A percentile compares a stretch with the other conserved stretches of the same genome.
phyloP scores from a whole-genome alignment of 2,888 invertebrate genomes.

The Andricus curvator region DNA sequence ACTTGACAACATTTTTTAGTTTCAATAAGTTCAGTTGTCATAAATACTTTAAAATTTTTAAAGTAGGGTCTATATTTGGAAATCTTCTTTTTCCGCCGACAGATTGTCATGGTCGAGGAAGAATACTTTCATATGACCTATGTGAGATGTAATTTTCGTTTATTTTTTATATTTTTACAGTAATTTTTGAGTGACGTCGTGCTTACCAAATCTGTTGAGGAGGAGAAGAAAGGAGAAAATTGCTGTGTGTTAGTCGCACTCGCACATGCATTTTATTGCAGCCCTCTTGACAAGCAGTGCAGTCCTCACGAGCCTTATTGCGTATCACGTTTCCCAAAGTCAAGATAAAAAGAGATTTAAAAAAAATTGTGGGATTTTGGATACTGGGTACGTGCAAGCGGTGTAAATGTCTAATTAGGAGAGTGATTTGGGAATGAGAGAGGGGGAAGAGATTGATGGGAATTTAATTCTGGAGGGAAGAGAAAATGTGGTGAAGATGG shows the following conservation, averaged over 20 bases:
- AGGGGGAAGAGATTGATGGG: not conserved
- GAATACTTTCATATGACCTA: not conserved
- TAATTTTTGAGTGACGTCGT: not conserved
- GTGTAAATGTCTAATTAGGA: slow-evolving; percentile 4
- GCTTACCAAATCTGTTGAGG: not conserved
- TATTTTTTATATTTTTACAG: not conserved
- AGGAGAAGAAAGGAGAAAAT: not conserved
- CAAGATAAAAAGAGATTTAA: not conserved
- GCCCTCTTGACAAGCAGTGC: slow-evolving; percentile 29
- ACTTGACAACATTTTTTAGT: too few species aligned
- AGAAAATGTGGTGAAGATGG: not conserved
- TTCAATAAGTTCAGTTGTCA: too few species aligned
- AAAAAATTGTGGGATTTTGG: slow-evolving; percentile 5
- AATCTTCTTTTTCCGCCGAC: not conserved
- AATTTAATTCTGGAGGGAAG: not conserved
- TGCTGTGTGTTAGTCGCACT: slow-evolving; percentile 29
- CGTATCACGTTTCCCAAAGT: slow-evolving; percentile 31
- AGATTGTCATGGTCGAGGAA: not conserved
- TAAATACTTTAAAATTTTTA: too few species aligned
- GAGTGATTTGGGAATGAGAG: not conserved
- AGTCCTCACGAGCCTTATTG: slow-evolving; percentile 12
- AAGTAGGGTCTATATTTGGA: not conserved
- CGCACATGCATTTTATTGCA: slow-evolving; percentile 37
- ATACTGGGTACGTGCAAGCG: slow-evolving; percentile 12
- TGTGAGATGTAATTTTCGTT: not conserved